These are phyloP conservation scores for Drosophila neotestacea DNA, from an alignment of 2,888 invertebrate genomes.

Conservation along the genomic window DNA sequence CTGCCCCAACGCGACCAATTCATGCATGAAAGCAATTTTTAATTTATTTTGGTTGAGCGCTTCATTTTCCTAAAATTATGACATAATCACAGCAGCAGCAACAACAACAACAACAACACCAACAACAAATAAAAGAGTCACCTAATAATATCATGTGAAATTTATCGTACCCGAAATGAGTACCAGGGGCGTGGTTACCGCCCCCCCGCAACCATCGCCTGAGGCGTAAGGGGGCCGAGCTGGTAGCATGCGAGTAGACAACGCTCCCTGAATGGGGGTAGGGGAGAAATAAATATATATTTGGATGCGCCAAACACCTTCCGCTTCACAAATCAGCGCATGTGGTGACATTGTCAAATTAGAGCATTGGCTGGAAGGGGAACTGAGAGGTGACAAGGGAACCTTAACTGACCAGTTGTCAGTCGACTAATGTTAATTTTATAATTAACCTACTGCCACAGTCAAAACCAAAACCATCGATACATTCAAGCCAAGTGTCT, in stretches of 20 bases:
- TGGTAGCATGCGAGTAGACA: conserved; percentile 36
- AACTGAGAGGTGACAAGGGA: neutral
- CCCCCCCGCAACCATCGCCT: neutral
- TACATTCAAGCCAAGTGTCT: conserved; percentile 44
- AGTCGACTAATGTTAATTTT: conserved; percentile 70
- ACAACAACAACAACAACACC: conserved; percentile 29
- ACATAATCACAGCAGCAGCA: conserved; percentile 71
- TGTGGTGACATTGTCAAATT: conserved; percentile 59
- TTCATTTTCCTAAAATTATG: conserved; percentile 82
- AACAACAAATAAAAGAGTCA: conserved; percentile 61
- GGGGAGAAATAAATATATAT: conserved; percentile 50
- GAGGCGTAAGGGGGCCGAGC: conserved; percentile 19
- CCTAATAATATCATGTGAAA: conserved; percentile 81
- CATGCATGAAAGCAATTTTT: conserved; percentile 82
- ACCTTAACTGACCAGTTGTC: conserved; percentile 74
- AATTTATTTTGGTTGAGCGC: conserved; percentile 82
- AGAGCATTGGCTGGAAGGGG: conserved; percentile 2
- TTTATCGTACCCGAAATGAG: conserved; percentile 65
- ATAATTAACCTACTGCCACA: conserved; percentile 70
- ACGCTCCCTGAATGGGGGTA: conserved; percentile 14
- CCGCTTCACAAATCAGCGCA: conserved; percentile 79
- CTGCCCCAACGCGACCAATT: conserved; percentile 59
- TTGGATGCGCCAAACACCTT: conserved; percentile 78
- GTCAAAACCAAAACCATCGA: conserved; percentile 17
- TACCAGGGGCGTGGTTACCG: conserved; percentile 53